Conservation (phyloP, 64 coral and sea anemone species). For the Anthopleura sola region DNA sequence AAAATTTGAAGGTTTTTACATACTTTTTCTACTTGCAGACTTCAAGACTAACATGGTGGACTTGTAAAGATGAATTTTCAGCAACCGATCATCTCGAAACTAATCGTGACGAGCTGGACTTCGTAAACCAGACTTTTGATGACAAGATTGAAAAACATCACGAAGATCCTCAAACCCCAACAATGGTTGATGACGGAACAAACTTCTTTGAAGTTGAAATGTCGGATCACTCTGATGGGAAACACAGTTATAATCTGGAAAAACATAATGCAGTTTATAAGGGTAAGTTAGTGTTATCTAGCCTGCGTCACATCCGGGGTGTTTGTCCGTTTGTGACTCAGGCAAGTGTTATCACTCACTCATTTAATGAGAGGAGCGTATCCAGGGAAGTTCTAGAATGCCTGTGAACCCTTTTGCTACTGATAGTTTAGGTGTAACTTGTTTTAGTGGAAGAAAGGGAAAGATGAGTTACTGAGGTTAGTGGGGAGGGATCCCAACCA, state of each 20-base stretch:
- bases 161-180: not conserved
- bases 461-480: too few relatives aligned
- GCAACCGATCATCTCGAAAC: not conserved
- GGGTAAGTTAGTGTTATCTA: too few relatives aligned
- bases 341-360: too few relatives aligned
- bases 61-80: not conserved
- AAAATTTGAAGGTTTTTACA: too few relatives aligned
- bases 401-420: too few relatives aligned
- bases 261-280: not conserved
- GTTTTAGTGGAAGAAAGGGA: too few relatives aligned
- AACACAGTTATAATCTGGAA: not conserved
- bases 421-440: too few relatives aligned
- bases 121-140: slow-evolving; percentile 1
- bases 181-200: not conserved
- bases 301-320: too few relatives aligned
- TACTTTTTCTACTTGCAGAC: not conserved
- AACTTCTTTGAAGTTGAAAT: not conserved
- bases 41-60: slow-evolving; percentile 21
- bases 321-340: too few relatives aligned
- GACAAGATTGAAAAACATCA: not conserved
- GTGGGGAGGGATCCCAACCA: too few relatives aligned
- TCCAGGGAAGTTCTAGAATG: too few relatives aligned
- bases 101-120: not conserved
- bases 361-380: too few relatives aligned
- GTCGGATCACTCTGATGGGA: not conserved